Base-by-base conservation (phyloP, 2,797 vertebrate species). In the Rhynchotus rufescens region DNA sequence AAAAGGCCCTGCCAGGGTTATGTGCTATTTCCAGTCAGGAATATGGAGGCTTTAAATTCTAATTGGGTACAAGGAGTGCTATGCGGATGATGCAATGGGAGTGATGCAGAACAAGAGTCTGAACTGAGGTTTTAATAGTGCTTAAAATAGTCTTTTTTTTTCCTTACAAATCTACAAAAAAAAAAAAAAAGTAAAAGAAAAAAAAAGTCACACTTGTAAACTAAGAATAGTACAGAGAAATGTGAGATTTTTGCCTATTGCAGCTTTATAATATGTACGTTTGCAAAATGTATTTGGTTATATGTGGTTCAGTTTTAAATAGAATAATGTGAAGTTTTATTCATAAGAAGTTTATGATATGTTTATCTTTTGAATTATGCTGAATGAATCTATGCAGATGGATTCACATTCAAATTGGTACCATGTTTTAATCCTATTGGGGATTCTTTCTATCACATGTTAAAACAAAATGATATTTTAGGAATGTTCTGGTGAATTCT, bases 1-100 rank as follows among this genome's bases (percentile, higher is more conserved):
- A 95, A 94, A 96, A 95, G 93, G 64, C 93, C 95, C 94, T 96
- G 93, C 86, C 84, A 96, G 92, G 94, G 91, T 96, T 93, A 64
- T 90, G 86, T 93, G 92, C 96, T 98, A 95, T 97, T 98, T 97
- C 95, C 94, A 97, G 94, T 94, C 92, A 95, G 93, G 95, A 92
- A 91, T 96, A 95, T 94, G 91, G 95, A 95, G 91, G 89, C 77
- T 92, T 96, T 94, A 90, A 93, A 92, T 96, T 93, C 71, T 93
- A 92, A 80, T 90, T 80, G 93, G 73, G 95, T 94, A 95, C 93
- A 93, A 84, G 78, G 45, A 95, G 90, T 95, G 32, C 95, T 97
- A 15, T 92, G 67, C 82, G 81, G 96, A 97, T 92, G 92, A 96
- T 93, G 94, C 90, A 89, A 95, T 90, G 77, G 76, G 86, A 94